A percentile compares a stretch with the other conserved stretches of the same genome.
phyloP scores from a whole-genome alignment of 2,113 vertebrate genomes.

The Tauraco erythrolophus region DNA sequence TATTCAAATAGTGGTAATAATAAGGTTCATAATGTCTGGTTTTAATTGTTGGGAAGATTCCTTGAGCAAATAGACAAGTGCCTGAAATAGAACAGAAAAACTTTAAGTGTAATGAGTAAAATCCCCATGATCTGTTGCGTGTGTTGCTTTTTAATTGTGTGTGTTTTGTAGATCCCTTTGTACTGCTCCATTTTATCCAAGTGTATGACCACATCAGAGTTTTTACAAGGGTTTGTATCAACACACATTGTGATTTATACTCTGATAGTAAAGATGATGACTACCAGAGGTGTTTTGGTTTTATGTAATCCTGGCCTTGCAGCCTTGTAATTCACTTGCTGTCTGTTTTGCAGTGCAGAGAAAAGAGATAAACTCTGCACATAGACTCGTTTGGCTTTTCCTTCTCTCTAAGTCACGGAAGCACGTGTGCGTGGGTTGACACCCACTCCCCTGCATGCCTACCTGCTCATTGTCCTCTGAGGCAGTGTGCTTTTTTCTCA shows the following conservation, averaged over 20 bases:
- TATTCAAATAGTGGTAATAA: background rate
- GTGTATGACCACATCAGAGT: background rate
- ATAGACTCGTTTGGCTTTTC: background rate
- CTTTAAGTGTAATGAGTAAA: background rate
- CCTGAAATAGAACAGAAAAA: background rate
- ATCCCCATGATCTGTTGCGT: background rate
- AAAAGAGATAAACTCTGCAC: background rate
- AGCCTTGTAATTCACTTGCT: background rate
- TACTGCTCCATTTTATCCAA: background rate
- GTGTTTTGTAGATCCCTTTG: background rate
- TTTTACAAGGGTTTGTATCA: background rate
- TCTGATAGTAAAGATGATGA: background rate
- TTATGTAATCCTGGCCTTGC: background rate
- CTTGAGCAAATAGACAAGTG: background rate
- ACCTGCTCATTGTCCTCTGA: background rate
- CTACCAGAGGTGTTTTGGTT: background rate
- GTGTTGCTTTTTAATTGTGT: background rate
- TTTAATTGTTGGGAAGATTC: background rate
- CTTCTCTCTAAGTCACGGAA: background rate
- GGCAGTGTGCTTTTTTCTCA: background rate
- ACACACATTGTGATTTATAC: background rate
- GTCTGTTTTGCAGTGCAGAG: background rate
- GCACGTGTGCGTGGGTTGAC: background rate
- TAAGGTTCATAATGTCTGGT: background rate
- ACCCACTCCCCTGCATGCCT: accelerated